Evolutionary conservation across 2,888 invertebrate genomes (phyloP), one percentile per base, ranked within the genome.

Genomic region (Ichneumoninae sp.): DNA sequence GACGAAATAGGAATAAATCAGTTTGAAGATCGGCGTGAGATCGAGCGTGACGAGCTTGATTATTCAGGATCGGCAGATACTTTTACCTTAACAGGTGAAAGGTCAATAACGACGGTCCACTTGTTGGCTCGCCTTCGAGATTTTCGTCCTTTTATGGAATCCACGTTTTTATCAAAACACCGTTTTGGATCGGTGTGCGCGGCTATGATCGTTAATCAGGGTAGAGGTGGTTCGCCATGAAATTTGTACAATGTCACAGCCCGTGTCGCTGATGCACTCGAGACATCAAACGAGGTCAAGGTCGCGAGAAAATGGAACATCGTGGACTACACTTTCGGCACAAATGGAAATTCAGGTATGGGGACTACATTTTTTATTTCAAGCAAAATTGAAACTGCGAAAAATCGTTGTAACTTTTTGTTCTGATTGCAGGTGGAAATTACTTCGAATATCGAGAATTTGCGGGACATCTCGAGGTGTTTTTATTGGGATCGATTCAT

Each of bases 161-260:
- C 19, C 26, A 71, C 44, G 47, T 57, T 52, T 74, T 80, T 50
- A 75, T 77, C 80, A 70, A 83, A 84, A 83, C 60, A 77, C 84
- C 83, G 72, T 82, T 80, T 83, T 82, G 72, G 80, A 70, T 77
- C 62, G 62, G 13, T 33, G 44, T 22, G 57, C 10, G 22, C 33
- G 47, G 65, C 54, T 54, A 71, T 52, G 71, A 80, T 83, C 75
- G 83, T 80, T 44, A 60, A 80, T 80, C 82, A 82, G 76, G 50
- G 22, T 19, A 22, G 13, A 81, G 66, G 74, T 47, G n/a, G 84
- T 84, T 85, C 76, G 52, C 83, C 77, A 85, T 76, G 81, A 80
- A 80, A 86, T 83, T 71, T 74, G n/a, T 83, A 85, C 83, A 86
- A 86, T 84, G 84, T 79, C 84, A 82, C 52, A 62, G 77, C 70